A percentile compares a stretch with the other conserved stretches of the same genome.
Evolutionary conservation across 2,888 invertebrate genomes (phyloP).

Genomic region (Limnephilus marmoratus): DNA sequence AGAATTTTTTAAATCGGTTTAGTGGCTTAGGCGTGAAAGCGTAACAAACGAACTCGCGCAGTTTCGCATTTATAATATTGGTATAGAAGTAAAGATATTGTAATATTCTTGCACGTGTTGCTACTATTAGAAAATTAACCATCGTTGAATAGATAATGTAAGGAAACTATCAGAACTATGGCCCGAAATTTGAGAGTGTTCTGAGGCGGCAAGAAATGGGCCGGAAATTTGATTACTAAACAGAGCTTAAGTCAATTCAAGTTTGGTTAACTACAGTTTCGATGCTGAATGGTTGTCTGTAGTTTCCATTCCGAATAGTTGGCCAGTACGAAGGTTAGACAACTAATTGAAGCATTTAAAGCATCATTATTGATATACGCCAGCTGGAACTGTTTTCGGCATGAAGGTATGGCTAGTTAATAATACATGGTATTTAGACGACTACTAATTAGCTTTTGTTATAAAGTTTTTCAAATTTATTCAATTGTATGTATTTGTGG

Average conservation of each 20-base stretch:
- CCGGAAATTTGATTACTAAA: background rate
- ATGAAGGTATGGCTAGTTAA: background rate
- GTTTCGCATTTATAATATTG: too few relatives aligned
- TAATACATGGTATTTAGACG: background rate
- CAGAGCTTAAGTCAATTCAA: background rate
- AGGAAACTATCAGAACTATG: background rate
- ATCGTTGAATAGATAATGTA: background rate
- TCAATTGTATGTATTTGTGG: background rate
- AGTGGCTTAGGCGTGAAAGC: too few relatives aligned
- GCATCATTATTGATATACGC: background rate
- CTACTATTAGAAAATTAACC: background rate
- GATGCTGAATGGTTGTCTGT: background rate
- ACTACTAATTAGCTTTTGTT: background rate
- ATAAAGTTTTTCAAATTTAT: background rate
- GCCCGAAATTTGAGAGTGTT: background rate
- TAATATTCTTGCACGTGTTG: background rate
- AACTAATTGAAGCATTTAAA: background rate
- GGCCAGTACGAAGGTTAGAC: background rate
- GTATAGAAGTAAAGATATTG: too few relatives aligned
- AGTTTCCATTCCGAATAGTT: background rate
- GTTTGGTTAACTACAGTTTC: background rate
- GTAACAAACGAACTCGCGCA: too few relatives aligned
- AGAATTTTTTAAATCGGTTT: too few relatives aligned
- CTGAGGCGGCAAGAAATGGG: background rate
- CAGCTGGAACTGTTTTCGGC: background rate